Evolutionary conservation across 2,888 invertebrate genomes (phyloP), one percentile per base, ranked within the genome.

Genomic region (Acleris literana): DNA sequence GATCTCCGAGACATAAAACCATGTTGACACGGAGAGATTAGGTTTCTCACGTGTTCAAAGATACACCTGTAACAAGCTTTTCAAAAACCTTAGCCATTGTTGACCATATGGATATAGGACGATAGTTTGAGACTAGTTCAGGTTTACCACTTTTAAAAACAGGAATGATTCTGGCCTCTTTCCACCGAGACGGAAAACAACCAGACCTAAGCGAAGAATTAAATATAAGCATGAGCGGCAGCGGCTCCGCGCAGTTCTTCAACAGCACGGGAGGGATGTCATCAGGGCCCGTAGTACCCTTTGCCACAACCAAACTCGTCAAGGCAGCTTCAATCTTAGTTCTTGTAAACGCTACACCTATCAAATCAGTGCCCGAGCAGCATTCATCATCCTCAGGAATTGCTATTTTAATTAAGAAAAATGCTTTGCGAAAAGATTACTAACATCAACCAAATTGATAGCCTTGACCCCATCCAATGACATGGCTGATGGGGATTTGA

Each of bases 271-370:
- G 39, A 11, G 55, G 55, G 9, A 55, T 17, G 39, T 55, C n/a
- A 13, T 55, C 55, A 9, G 55, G 55, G 4, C 55, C 55, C 7
- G n/a, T n/a, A n/a, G 18, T 18, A 9, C 55, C 55, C 39, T 55
- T 55, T 5, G 39, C 11, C 7, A n/a, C 2, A 55, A 18, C n/a
- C 18, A 39, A 18, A 2, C 9, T 33, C 17, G 5, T 33, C 6
- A 53, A 43, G 11, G 16, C 18, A 1, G 7, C 9, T 55, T 55
- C 18, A 17, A 55, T 18, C 6, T 55, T 25, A 13, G 3, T n/a
- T 18, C 33, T 2, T 16, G n/a, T 18, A 16, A 53, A 53, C 7
- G 17, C 13, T 7, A 53, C 16, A 11, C 39, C 39, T 18, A 6
- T 18, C 16, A 20, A 3, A 39, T 20, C 13, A 39, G 1, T 22